Percentiles rank a stretch among this genome's conserved stretches.
phyloP scores from a whole-genome alignment of 2,113 vertebrate species.

The Sigmodon hispidus region DNA sequence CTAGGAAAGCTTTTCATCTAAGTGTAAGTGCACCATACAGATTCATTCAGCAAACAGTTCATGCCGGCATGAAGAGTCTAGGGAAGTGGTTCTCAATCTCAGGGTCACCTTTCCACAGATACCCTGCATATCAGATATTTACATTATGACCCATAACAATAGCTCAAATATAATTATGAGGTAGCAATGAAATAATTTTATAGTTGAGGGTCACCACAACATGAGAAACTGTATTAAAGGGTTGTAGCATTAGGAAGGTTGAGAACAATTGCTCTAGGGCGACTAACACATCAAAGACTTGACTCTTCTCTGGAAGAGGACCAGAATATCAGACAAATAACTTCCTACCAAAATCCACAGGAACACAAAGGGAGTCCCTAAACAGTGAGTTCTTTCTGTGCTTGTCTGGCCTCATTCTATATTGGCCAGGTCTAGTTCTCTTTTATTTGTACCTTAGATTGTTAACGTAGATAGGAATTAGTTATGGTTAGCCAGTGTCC shows the following conservation, averaged over 20 bases:
- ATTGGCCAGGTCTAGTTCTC: not conserved
- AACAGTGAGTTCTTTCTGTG: not conserved
- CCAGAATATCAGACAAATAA: not conserved
- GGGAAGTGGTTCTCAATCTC: not conserved
- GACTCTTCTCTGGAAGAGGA: not conserved
- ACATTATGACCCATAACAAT: not conserved
- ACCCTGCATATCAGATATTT: not conserved
- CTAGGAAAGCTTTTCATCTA: not conserved
- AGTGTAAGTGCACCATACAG: not conserved
- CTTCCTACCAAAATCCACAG: not conserved
- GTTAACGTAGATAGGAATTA: not conserved
- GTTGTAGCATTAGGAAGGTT: not conserved
- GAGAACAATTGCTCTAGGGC: not conserved
- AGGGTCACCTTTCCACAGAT: not conserved
- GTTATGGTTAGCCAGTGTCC: not conserved
- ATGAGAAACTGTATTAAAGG: not conserved
- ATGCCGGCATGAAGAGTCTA: not conserved
- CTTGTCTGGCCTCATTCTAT: not conserved
- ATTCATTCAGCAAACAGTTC: not conserved
- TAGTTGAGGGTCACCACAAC: not conserved
- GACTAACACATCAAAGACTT: not conserved
- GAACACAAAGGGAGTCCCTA: not conserved
- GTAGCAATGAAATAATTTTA: not conserved
- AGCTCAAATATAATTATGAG: not conserved
- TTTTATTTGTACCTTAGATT: not conserved